These are phyloP conservation scores for Enteromius fasciolatus DNA, from an alignment of 2,797 vertebrate species.

Conservation along the genomic window DNA sequence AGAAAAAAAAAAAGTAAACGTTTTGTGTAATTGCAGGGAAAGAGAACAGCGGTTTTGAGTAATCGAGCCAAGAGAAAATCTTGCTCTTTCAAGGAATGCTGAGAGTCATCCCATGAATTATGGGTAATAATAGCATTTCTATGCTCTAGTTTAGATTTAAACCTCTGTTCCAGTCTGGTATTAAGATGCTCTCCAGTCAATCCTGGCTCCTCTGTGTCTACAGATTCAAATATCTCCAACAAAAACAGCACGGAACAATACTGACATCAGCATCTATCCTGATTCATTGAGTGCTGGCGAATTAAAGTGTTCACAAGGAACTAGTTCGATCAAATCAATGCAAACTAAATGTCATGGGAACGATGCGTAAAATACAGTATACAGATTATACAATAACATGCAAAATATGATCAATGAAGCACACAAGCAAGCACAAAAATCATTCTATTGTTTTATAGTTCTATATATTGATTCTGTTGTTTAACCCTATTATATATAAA, in stretches of 20 bases:
- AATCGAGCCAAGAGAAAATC: constrained; percentile 38
- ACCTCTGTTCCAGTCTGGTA: constrained; percentile 44
- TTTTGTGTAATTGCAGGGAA: constrained; percentile 48
- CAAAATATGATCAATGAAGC: neutral
- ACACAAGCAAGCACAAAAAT: neutral
- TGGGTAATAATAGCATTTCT: constrained; percentile 52
- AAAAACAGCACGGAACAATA: constrained; percentile 11
- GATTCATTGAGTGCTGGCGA: neutral
- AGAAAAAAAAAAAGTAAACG: neutral
- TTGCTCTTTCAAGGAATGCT: constrained; percentile 25
- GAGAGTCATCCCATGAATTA: constrained; percentile 49
- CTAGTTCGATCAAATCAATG: neutral
- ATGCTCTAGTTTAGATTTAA: constrained; percentile 47
- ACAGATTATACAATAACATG: neutral
- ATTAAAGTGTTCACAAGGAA: neutral
- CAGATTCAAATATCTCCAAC: constrained; percentile 28
- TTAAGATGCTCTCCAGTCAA: constrained; percentile 41
- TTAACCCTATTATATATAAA: neutral
- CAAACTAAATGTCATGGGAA: neutral
- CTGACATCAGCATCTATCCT: constrained; percentile 17
- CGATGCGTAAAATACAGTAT: neutral
- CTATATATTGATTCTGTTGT: neutral
- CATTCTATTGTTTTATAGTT: neutral
- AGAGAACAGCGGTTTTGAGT: constrained; percentile 31
- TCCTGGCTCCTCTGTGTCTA: constrained; percentile 35